These are phyloP conservation scores for Tenebrosternarchus preto DNA, from an alignment of 2,113 vertebrate genomes.

Conservation along the genomic window DNA sequence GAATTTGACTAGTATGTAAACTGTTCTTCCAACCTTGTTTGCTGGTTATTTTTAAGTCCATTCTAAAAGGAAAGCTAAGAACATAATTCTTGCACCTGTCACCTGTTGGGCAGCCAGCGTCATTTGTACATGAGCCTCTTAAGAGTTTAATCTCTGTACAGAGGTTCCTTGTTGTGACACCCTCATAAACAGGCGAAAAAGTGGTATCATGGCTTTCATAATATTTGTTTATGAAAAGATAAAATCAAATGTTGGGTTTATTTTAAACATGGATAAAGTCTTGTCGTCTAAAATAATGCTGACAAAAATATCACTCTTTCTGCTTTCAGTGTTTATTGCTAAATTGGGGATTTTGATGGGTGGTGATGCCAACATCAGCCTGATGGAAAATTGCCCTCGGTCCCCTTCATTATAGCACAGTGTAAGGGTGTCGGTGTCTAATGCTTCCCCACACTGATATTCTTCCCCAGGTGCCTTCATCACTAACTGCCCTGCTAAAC, in stretches of 20 bases:
- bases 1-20: background rate
- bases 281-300: background rate
- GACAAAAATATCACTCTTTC: no score
- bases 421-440: background rate
- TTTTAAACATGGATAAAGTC: background rate
- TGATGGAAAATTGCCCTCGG: background rate
- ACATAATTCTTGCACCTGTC: slow-evolving; percentile 9
- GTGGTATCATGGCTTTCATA: background rate
- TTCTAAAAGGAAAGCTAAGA: no score
- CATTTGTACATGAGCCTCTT: slow-evolving; percentile 29
- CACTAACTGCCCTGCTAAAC: background rate
- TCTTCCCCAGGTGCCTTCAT: background rate
- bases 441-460: background rate
- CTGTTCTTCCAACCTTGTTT: background rate
- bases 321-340: background rate
- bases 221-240: no score
- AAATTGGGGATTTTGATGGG: background rate
- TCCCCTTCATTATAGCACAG: background rate
- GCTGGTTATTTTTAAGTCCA: no score
- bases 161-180: background rate
- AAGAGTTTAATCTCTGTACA: slow-evolving; percentile 26
- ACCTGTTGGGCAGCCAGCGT: slow-evolving; percentile 21
- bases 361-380: no score
- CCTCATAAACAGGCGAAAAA: slow-evolving; percentile 4
- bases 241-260: no score